Conservation (phyloP, 2,888 invertebrate genomes). For the Coleophora deauratella region DNA sequence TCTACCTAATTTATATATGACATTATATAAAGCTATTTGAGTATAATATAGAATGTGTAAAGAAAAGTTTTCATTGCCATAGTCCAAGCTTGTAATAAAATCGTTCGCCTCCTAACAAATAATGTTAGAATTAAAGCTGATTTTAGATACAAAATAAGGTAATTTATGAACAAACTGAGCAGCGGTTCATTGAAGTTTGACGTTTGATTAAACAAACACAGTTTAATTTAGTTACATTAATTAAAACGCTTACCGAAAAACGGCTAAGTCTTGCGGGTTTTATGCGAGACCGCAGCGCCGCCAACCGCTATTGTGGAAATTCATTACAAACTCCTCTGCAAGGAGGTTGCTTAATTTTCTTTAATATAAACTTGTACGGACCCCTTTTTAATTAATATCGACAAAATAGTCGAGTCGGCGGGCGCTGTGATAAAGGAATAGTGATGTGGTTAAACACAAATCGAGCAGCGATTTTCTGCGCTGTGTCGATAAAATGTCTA, state of each 20-base stretch:
- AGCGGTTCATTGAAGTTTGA: not conserved
- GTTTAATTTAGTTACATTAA: conserved; percentile 28
- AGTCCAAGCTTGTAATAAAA: too few species aligned
- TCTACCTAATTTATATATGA: too few species aligned
- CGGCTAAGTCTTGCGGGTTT: not conserved
- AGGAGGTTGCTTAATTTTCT: conserved; percentile 72
- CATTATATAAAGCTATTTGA: too few species aligned
- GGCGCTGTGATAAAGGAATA: conserved; percentile 48
- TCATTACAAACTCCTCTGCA: conserved; percentile 56
- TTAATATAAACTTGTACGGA: conserved; percentile 72
- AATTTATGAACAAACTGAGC: too few species aligned
- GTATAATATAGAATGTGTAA: too few species aligned
- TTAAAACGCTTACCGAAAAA: conserved; percentile 29
- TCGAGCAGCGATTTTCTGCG: too few species aligned
- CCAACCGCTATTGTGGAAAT: conserved; percentile 41
- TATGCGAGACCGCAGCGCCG: too few species aligned
- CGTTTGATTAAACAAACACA: conserved; percentile 12
- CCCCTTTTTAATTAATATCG: conserved; percentile 74
- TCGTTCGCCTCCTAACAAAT: too few species aligned
- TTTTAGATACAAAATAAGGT: too few species aligned
- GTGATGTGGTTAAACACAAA: conserved; percentile 27
- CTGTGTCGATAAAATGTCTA: too few species aligned
- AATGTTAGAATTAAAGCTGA: too few species aligned
- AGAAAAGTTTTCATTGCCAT: too few species aligned
- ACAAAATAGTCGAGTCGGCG: conserved; percentile 67